These are phyloP conservation scores for Rhinoderma darwinii DNA, from an alignment of 2,113 vertebrate species.

Conservation along the genomic window DNA sequence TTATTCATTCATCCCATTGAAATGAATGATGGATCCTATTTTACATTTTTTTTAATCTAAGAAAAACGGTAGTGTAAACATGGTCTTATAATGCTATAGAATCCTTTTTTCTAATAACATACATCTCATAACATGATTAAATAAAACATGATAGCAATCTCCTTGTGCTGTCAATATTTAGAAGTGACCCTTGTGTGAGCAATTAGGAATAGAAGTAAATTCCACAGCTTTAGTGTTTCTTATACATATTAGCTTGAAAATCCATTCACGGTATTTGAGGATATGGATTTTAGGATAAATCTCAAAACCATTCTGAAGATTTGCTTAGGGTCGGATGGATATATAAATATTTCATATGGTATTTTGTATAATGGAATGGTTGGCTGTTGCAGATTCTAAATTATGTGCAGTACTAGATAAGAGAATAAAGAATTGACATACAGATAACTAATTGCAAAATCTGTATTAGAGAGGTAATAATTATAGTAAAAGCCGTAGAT, in stretches of 20 bases:
- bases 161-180: background rate
- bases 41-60: background rate
- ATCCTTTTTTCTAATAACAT: background rate
- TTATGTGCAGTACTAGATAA: background rate
- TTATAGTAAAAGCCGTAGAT: background rate
- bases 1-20: background rate
- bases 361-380: constrained; percentile 2
- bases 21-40: background rate
- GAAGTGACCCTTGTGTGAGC: background rate
- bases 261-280: background rate
- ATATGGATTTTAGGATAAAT: constrained; percentile 35
- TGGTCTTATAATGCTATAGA: background rate
- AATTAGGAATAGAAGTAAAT: background rate
- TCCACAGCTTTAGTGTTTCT: constrained; percentile 11
- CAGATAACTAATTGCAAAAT: background rate
- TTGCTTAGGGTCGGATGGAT: constrained; percentile 4
- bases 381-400: background rate
- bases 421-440: background rate
- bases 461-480: background rate
- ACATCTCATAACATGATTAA: background rate
- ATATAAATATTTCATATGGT: constrained; percentile 35
- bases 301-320: constrained; percentile 4
- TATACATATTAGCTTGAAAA: constrained; percentile 1
- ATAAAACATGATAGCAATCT: background rate
- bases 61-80: background rate